Evolutionary conservation across 2,888 invertebrate species (phyloP).

Genomic region (Lumbricus terrestris): DNA sequence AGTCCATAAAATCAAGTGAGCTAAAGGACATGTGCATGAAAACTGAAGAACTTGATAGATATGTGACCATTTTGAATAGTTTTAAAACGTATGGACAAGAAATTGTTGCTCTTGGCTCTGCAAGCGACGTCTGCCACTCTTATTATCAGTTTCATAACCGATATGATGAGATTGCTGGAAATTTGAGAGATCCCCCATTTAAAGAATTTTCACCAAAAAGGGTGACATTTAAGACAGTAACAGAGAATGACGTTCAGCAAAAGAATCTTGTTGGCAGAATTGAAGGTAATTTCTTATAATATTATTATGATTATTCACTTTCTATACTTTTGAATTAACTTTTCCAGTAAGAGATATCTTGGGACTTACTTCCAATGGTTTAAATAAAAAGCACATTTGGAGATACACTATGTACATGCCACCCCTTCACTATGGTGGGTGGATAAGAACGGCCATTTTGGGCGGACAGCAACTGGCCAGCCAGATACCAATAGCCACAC

Average conservation of each 20-base stretch:
- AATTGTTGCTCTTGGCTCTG: not conserved
- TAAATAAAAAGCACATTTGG: too few species aligned
- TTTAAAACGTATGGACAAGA: not conserved
- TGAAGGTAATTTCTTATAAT: not conserved
- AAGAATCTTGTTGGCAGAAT: not conserved
- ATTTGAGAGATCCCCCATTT: not conserved
- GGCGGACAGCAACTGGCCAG: too few species aligned
- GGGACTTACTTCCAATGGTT: too few species aligned
- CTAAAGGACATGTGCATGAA: not conserved
- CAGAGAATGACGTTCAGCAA: not conserved
- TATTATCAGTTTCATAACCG: not conserved
- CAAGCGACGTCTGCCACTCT: not conserved
- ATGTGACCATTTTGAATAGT: not conserved
- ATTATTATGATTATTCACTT: too few species aligned
- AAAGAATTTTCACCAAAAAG: not conserved
- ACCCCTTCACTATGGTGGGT: too few species aligned
- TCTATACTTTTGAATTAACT: not conserved
- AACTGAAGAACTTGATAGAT: not conserved
- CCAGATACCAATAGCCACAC: too few species aligned
- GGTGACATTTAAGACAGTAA: not conserved
- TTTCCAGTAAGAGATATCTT: not conserved
- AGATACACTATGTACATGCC: too few species aligned
- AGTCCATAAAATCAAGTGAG: not conserved
- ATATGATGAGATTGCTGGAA: not conserved
- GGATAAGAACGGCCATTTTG: too few species aligned